Evolutionary conservation across 1,140 invertebrate species (phyloP), one percentile per base, ranked within the genome.

Genomic region (Aphaenogaster rudis): DNA sequence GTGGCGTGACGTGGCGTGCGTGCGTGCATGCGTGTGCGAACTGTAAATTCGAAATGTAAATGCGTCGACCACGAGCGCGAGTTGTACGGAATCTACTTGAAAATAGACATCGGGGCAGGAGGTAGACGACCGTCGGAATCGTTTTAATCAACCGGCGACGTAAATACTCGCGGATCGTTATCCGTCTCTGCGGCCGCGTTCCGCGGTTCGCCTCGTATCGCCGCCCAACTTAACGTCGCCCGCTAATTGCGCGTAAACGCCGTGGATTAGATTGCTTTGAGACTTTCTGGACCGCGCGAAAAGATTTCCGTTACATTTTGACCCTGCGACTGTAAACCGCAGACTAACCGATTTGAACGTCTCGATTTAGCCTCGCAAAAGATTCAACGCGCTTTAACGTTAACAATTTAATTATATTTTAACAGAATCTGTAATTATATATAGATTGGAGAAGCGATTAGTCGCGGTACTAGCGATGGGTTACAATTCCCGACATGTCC

Each of bases 111-210:
- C 74, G 33, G 82, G 21, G 50, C 71, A 50, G 57, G 67, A 90
- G 90, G 87, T 90, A 76, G 89, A 88, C 67, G 89, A 91, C 89
- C 90, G 78, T 88, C 80, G 74, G 74, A 61, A 59, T 81, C 86
- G 80, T 74, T 84, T 76, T 84, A 84, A 84, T 84, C 80, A 84
- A 84, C 54, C 54, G 67, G 42, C 67, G 80, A 76, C 80, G 57
- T 84, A 84, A 84, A 84, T 84, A 84, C 57, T 63, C 80, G 54
- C 45, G 80, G 69, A 84, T 84, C 80, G 69, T 84, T 84, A 84
- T 76, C 54, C 80, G 69, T 50, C 67, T 84, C 80, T 50, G 80
- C 48, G 72, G 42, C 76, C 42, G 39, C 59, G 59, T 79, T 63
- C 54, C 74, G 74, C 52, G 84, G 50, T 8, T 80, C 84, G 63